Percentiles rank a stretch among this genome's conserved stretches.
Evolutionary conservation across 2,113 vertebrate species (phyloP).

Genomic region (Ailurus styani): DNA sequence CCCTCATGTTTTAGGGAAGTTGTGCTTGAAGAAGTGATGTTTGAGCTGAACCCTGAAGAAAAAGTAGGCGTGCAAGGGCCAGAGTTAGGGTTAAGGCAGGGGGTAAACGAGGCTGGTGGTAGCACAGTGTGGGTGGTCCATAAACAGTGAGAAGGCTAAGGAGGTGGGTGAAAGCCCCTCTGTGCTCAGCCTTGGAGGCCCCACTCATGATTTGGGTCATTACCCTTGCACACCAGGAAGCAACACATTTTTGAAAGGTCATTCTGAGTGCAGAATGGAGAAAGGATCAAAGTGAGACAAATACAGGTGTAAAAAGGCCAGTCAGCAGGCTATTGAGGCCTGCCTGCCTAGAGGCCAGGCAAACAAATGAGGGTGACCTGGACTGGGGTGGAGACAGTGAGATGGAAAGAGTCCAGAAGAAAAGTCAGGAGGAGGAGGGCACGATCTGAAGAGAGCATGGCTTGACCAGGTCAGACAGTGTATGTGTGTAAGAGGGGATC

Average conservation of each 20-base stretch:
- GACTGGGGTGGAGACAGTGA: not conserved
- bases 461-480: not conserved
- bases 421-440: not conserved
- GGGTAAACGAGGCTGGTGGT: not conserved
- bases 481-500: not conserved
- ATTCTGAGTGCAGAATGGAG: not conserved
- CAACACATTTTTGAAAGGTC: not conserved
- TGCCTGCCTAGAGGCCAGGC: not conserved
- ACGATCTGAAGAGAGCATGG: not conserved
- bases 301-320: not conserved
- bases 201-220: not conserved
- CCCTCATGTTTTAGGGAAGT: not conserved
- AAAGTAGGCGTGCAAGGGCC: not conserved
- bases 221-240: not conserved
- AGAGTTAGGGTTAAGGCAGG: not conserved
- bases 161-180: not conserved
- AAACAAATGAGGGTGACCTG: not conserved
- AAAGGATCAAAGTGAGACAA: not conserved
- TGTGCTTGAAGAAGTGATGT: not conserved
- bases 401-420: not conserved
- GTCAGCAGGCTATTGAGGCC: not conserved
- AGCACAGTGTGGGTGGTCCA: not conserved
- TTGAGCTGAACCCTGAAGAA: not conserved
- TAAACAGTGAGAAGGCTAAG: not conserved
- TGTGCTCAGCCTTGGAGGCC: not conserved